phyloP scores from a whole-genome alignment of 2,888 invertebrate genomes.

The Pristionchus maxplancki region DNA sequence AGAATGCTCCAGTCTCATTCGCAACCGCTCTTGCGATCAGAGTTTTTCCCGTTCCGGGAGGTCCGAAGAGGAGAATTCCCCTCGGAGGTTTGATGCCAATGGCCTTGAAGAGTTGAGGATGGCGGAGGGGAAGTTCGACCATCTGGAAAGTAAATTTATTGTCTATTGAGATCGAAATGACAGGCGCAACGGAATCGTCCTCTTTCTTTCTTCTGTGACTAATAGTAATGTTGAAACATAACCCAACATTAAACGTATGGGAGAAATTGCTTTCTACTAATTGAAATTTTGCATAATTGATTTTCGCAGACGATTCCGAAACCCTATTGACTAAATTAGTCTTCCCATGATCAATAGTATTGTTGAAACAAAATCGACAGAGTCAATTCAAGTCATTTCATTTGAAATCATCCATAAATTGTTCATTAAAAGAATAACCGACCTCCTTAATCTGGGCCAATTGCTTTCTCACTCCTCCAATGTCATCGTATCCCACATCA shows the following conservation, averaged over 20 bases:
- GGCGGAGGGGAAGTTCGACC: conserved; percentile 97
- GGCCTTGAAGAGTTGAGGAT: conserved; percentile 95
- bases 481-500: conserved; percentile 99
- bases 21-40: conserved; percentile 98
- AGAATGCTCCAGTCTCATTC: conserved; percentile 99
- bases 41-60: conserved; percentile 92
- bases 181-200: too few species aligned
- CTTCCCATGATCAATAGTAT: too few species aligned
- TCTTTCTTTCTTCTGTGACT: too few species aligned
- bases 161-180: too few species aligned
- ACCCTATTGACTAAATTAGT: too few species aligned
- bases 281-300: too few species aligned
- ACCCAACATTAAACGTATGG: too few species aligned
- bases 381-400: background rate
- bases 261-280: too few species aligned
- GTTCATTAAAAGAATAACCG: background rate
- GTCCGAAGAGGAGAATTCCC: conserved; percentile 97
- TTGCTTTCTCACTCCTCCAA: conserved; percentile 98
- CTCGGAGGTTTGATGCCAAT: conserved; percentile 87
- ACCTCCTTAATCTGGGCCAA: conserved; percentile 97
- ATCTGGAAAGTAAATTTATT: conserved; percentile 82
- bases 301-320: too few species aligned
- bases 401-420: too few species aligned
- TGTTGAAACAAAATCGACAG: too few species aligned
- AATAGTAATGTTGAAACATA: too few species aligned